These are phyloP conservation scores for Hemicrepidius hirtus DNA, from an alignment of 2,888 invertebrate genomes.

Conservation along the genomic window DNA sequence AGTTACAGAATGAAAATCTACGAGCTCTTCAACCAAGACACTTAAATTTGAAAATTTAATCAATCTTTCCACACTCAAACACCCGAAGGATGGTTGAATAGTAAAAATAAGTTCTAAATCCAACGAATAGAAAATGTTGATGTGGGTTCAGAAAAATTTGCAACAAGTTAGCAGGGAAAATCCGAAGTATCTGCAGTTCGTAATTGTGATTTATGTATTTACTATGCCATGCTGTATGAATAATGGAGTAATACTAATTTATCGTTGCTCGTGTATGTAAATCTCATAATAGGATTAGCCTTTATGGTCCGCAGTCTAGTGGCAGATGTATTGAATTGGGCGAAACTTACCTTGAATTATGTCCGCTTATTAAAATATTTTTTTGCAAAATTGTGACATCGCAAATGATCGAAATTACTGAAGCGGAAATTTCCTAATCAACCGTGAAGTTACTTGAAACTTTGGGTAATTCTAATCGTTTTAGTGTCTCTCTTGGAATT, in stretches of 20 bases:
- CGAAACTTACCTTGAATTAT: constrained; percentile 45
- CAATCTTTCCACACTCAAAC: too few relatives aligned
- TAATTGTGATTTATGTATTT: constrained; percentile 70
- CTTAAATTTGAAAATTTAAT: too few relatives aligned
- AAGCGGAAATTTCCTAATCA: constrained; percentile 18
- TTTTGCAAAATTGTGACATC: constrained; percentile 26
- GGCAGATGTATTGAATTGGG: constrained; percentile 58
- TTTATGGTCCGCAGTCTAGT: constrained; percentile 62
- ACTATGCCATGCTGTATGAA: constrained; percentile 66
- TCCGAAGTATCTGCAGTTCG: constrained; percentile 58
- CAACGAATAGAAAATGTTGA: constrained; percentile 7
- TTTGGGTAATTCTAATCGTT: background rate
- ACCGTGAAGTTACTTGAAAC: constrained; percentile 22
- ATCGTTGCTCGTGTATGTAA: constrained; percentile 69
- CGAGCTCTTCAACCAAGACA: background rate
- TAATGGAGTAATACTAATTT: constrained; percentile 70
- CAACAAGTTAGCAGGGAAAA: constrained; percentile 41
- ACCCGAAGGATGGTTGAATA: background rate
- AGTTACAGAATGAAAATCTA: background rate
- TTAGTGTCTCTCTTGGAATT: background rate
- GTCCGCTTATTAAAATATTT: constrained; percentile 34
- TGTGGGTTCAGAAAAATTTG: constrained; percentile 30
- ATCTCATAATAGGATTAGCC: constrained; percentile 70
- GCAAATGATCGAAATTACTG: constrained; percentile 15
- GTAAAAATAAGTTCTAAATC: background rate